Evolutionary conservation across 2,888 invertebrate species (phyloP).

Genomic region (Calliopum simillimum): DNA sequence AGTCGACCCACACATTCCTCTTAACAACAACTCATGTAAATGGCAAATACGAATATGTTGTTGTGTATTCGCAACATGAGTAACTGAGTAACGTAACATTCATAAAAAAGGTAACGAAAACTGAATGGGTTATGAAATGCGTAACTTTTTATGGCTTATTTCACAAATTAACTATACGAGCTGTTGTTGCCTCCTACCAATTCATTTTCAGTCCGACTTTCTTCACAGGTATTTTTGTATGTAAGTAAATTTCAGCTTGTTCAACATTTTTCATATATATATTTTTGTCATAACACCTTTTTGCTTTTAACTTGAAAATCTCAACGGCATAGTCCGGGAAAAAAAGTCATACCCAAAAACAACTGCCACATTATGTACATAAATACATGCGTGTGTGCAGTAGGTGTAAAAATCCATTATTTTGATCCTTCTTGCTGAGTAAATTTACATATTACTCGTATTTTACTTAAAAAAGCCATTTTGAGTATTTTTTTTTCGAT

Average conservation of each 20-base stretch:
- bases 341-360: not conserved
- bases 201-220: not conserved
- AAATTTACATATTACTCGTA: conserved; percentile 28
- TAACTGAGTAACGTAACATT: not conserved
- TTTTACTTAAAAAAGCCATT: conserved; percentile 19
- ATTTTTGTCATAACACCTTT: conserved; percentile 16
- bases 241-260: conserved; percentile 23
- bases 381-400: not conserved
- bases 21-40: not conserved
- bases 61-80: not conserved
- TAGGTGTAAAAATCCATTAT: conserved; percentile 11
- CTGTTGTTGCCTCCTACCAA: not conserved
- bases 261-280: conserved; percentile 6
- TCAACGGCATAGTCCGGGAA: conserved; percentile 10
- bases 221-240: conserved; percentile 8
- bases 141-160: conserved; percentile 30
- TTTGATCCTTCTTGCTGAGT: conserved; percentile 14
- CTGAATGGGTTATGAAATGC: conserved; percentile 24
- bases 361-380: not conserved
- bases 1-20: too few species aligned
- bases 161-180: conserved; percentile 12
- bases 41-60: conserved; percentile 8
- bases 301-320: conserved; percentile 26
- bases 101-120: not conserved
- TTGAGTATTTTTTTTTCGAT: not conserved